Base-by-base conservation (phyloP, 2,113 vertebrate species). In the Trinectes maculatus region DNA sequence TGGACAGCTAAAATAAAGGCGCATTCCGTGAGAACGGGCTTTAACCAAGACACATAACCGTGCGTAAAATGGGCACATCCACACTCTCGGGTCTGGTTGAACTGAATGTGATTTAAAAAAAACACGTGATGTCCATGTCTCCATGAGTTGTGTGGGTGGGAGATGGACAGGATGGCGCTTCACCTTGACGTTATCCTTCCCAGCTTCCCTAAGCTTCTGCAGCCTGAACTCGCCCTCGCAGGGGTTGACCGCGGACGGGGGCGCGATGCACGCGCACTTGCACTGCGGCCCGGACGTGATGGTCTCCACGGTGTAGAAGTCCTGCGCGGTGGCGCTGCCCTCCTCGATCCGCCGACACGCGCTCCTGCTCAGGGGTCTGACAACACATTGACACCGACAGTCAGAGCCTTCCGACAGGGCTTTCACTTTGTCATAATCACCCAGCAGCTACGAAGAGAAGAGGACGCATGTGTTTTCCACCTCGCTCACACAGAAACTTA, bases 381-480 rank as follows among this genome's bases (percentile, higher is more conserved):
- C 96, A 84, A 98, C 91, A 91, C 98, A 99, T 90, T 97, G 96
- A 93, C 97, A 96, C 72, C 92, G 92, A 86, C 95, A 99, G 93
- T 98, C 90, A 4, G 95, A 93, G 90, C 96, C 96, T 89, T 99
- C 96, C 0, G 97, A 96, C 79, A 98, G 92, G 0, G 95, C 95
- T 92, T 97, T 97, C 87, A 98, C 95, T 91, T 96, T 98, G 93
- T 98, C 95, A 81, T 96, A 96, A 93, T 98, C 98, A 84, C 95
- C 96, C 91, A 98, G 89, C 80, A 98, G 84, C 96, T 99, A 89
- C 80, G 87, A 89, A 91, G 81, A 80, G 71, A 91, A 92, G 83
- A 89, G 84, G 65, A 90, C 61, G 84, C n/a, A 87, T 65, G 78
- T 54, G 46, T 87, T 87, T 87, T 87, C 68, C 73, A 89, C 40